Percentiles rank a stretch among this genome's conserved stretches.
Evolutionary conservation across 2,888 invertebrate species (phyloP).

Genomic region (Maniola hyperantus): DNA sequence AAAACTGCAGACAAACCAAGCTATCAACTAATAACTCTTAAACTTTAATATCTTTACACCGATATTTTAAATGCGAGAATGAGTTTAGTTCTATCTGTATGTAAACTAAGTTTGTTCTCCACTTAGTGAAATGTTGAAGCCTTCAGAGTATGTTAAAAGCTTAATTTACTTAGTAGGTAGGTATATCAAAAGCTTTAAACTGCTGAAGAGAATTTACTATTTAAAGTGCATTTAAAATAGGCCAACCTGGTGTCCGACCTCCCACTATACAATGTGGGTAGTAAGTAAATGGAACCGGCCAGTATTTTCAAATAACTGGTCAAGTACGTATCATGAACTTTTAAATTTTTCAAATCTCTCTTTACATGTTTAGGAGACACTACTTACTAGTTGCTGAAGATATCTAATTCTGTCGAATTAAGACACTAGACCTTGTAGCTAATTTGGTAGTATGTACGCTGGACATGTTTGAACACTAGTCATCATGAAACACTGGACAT

Average conservation of each 20-base stretch:
- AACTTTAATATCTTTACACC: too few relatives aligned
- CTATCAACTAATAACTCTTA: not conserved
- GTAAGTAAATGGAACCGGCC: not conserved
- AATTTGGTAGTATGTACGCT: too few relatives aligned
- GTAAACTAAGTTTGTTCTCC: not conserved
- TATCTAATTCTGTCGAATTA: too few relatives aligned
- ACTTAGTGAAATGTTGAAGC: slow-evolving; percentile 5
- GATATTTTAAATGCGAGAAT: slow-evolving; percentile 1
- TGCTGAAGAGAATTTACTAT: not conserved
- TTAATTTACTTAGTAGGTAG: not conserved
- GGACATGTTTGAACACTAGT: too few relatives aligned
- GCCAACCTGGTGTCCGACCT: not conserved
- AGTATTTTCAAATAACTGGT: not conserved
- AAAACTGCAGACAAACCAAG: too few relatives aligned
- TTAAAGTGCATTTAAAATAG: too few relatives aligned
- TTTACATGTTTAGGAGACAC: too few relatives aligned
- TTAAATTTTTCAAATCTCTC: too few relatives aligned
- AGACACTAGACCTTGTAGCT: too few relatives aligned
- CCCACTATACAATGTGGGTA: not conserved
- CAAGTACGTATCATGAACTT: too few relatives aligned
- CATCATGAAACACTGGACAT: too few relatives aligned
- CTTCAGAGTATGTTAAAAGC: not conserved
- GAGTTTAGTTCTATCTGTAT: not conserved
- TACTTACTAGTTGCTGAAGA: too few relatives aligned
- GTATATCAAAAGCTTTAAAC: not conserved